Evolutionary conservation across 2,888 invertebrate species (phyloP).

Genomic region (Tetranychus truncatus): DNA sequence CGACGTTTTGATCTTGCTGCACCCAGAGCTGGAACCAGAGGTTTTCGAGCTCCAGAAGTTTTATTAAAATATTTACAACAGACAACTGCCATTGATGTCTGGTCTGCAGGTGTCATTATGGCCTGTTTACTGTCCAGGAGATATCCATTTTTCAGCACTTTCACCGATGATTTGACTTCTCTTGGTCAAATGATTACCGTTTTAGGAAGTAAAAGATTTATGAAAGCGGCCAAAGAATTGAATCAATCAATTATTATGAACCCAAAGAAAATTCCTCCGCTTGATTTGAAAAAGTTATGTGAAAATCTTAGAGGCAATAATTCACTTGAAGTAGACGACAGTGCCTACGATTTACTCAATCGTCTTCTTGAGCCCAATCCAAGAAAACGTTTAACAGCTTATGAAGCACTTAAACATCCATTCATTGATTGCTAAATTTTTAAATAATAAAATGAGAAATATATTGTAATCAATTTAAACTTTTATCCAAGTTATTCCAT

Average conservation of each 20-base stretch:
- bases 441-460: neutral
- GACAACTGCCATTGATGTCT: conserved; percentile 64
- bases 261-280: conserved; percentile 24
- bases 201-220: conserved; percentile 52
- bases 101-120: conserved; percentile 72
- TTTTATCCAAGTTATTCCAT: no score
- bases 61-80: conserved; percentile 58
- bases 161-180: conserved; percentile 52
- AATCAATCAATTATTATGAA: conserved; percentile 37
- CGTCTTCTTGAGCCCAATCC: conserved; percentile 59
- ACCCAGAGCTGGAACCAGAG: conserved; percentile 68
- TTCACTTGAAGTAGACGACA: conserved; percentile 42
- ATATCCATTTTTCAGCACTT: conserved; percentile 63
- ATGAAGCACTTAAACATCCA: conserved; percentile 53
- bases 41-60: conserved; percentile 71
- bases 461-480: no score
- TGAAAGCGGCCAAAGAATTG: conserved; percentile 46
- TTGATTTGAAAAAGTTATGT: conserved; percentile 34
- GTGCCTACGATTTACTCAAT: conserved; percentile 52
- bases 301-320: conserved; percentile 29
- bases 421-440: conserved; percentile 34
- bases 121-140: conserved; percentile 54
- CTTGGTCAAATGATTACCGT: conserved; percentile 62
- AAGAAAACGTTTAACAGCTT: conserved; percentile 50
- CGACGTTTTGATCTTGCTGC: conserved; percentile 44